Base-by-base conservation (phyloP, 2,113 vertebrate species). In the Haemorhous mexicanus region DNA sequence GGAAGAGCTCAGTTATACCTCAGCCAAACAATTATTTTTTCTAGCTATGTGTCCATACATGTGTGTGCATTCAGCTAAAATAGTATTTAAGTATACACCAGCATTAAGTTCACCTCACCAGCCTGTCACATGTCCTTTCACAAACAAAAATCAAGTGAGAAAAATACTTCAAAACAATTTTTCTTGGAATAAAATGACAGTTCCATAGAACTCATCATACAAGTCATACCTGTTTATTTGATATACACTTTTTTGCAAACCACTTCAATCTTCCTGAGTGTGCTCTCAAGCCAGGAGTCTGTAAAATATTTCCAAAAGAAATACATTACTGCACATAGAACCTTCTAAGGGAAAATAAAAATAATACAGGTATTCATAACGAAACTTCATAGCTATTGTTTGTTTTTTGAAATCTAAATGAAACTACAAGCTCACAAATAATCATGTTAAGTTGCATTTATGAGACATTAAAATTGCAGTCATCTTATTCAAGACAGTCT, bases 221-320 rank as follows among this genome's bases (percentile, higher is more conserved):
- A 0, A 86, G 55, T 32, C 63, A 89, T 96, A 99, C 99, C 98
- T 98, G 96, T 75, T 98, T 98, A 76, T 3, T 75, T 24, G 80
- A 3, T 83, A 99, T 98, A 95, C 99, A 99, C 82, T 80, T 98
- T 69, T 98, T 98, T 62, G 98, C 98, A 96, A 97, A 99, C 99
- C 99, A 99, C 61, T 98, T 98, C 69, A 99, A 80, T 69, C 98
- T 98, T 49, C 95, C 61, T 58, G 98, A 77, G 80, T 97, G 98
- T 27, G 99, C 98, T 97, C 99, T 99, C 83, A 99, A 95, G 52
- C 99, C 99, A 15, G 99, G 99, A 32, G 99, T 99, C 99, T 99
- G 87, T 32, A 96, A 97, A 94, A 95, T 79, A 97, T 89, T 95
- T 86, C 37, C 64, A 85, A 4, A 95, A 14, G 49, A 63, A 80